Evolutionary conservation across 1,140 invertebrate species (phyloP).

Genomic region (Ruditapes philippinarum): DNA sequence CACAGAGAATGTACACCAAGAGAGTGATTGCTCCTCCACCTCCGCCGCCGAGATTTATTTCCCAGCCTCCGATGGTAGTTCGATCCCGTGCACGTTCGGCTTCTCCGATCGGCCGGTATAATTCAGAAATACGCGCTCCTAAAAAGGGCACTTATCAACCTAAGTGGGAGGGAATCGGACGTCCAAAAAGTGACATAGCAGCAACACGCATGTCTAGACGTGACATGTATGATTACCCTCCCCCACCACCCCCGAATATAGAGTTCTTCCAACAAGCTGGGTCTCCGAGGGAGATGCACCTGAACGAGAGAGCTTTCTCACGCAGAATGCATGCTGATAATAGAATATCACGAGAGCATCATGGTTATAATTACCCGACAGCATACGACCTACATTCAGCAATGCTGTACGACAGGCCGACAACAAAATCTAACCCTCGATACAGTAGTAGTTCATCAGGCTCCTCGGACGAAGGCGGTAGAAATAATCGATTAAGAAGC

Average conservation of each 20-base stretch:
- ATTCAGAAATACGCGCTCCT: slow-evolving; percentile 5
- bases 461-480: neutral
- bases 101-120: neutral
- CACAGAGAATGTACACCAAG: slow-evolving; percentile 27
- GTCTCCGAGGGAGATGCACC: neutral
- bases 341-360: neutral
- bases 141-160: slow-evolving; percentile 18
- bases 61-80: neutral
- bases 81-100: slow-evolving; percentile 24
- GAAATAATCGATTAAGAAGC: neutral
- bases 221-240: neutral
- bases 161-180: neutral
- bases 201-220: neutral
- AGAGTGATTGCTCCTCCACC: slow-evolving; percentile 28
- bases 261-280: neutral
- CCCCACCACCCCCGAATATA: neutral
- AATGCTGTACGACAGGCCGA: slow-evolving; percentile 36
- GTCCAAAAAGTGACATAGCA: neutral
- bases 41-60: neutral
- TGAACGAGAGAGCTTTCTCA: slow-evolving; percentile 53
- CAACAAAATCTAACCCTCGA: slow-evolving; percentile 55
- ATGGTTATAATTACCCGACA: slow-evolving; percentile 28
- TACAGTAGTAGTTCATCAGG: slow-evolving; percentile 3
- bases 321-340: slow-evolving; percentile 28
- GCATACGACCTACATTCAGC: slow-evolving; percentile 21